A percentile compares a stretch with the other conserved stretches of the same genome.
Evolutionary conservation across 2,797 vertebrate species (phyloP).

Genomic region (Esox lucius): DNA sequence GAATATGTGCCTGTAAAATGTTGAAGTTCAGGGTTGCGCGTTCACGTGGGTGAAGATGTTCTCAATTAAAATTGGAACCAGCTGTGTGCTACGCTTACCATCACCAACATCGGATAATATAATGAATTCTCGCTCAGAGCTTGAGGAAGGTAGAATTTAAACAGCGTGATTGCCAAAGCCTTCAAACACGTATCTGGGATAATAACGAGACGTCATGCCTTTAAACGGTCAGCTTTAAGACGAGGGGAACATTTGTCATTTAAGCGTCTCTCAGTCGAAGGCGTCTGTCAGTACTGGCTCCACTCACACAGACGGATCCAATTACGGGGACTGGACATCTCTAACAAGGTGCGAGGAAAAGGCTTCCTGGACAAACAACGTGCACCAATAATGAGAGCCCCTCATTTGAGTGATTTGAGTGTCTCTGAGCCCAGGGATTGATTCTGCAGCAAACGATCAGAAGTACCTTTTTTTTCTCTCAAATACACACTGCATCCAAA

Average conservation of each 20-base stretch:
- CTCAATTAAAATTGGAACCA: constrained; percentile 12
- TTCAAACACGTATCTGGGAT: constrained; percentile 71
- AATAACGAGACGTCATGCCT: constrained; percentile 81
- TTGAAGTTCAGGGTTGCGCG: not conserved
- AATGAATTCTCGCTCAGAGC: constrained; percentile 1
- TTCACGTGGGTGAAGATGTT: constrained; percentile 6
- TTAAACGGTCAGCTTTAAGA: constrained; percentile 74
- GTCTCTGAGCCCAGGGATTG: constrained; percentile 48
- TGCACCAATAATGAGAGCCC: constrained; percentile 77
- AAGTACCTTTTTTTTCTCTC: constrained; percentile 19
- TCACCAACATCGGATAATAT: not conserved
- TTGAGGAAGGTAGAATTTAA: constrained; percentile 49
- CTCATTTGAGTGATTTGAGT: constrained; percentile 78
- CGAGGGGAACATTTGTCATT: constrained; percentile 82
- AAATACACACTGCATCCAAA: constrained; percentile 24
- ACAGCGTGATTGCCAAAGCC: constrained; percentile 73
- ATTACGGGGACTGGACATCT: constrained; percentile 81
- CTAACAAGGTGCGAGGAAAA: constrained; percentile 83
- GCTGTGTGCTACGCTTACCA: not conserved
- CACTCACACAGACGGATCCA: constrained; percentile 77
- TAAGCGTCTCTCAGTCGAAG: constrained; percentile 71
- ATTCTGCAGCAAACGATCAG: constrained; percentile 48
- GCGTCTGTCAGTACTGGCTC: constrained; percentile 74
- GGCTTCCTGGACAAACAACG: constrained; percentile 80
- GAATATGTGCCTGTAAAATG: not conserved